Percentiles rank a stretch among this genome's conserved stretches.
phyloP scores from a whole-genome alignment of 2,797 vertebrate genomes.

The Anas georgica region DNA sequence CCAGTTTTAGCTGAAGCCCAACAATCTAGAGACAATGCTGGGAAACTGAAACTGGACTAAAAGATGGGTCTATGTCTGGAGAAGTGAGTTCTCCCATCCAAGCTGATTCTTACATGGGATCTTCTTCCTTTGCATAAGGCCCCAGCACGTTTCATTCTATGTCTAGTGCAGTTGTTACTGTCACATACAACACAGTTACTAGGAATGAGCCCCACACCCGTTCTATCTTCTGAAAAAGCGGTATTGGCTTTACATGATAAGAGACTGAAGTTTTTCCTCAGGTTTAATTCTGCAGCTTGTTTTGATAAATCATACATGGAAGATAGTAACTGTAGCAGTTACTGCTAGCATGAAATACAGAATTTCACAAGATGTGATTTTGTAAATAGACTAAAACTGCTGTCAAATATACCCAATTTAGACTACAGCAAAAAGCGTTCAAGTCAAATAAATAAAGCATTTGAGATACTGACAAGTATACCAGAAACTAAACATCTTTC shows the following conservation, averaged over 20 bases:
- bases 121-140: background rate
- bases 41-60: background rate
- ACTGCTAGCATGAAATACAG: constrained; percentile 56
- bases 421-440: constrained; percentile 57
- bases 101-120: background rate
- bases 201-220: background rate
- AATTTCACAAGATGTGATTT: constrained; percentile 45
- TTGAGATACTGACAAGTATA: constrained; percentile 52
- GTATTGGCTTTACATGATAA: background rate
- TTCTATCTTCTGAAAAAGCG: constrained; percentile 6
- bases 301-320: constrained; percentile 17
- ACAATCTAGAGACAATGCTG: background rate
- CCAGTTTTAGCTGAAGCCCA: constrained; percentile 10
- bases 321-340: constrained; percentile 20
- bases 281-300: background rate
- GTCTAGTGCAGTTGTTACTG: background rate
- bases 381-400: constrained; percentile 54
- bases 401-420: constrained; percentile 48
- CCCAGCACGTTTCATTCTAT: background rate
- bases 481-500: constrained; percentile 30
- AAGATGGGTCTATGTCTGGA: background rate
- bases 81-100: background rate
- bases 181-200: background rate
- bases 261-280: background rate
- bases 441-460: constrained; percentile 72